Conservation (phyloP, 2,113 vertebrate species). For the Cyrtonyx montezumae region DNA sequence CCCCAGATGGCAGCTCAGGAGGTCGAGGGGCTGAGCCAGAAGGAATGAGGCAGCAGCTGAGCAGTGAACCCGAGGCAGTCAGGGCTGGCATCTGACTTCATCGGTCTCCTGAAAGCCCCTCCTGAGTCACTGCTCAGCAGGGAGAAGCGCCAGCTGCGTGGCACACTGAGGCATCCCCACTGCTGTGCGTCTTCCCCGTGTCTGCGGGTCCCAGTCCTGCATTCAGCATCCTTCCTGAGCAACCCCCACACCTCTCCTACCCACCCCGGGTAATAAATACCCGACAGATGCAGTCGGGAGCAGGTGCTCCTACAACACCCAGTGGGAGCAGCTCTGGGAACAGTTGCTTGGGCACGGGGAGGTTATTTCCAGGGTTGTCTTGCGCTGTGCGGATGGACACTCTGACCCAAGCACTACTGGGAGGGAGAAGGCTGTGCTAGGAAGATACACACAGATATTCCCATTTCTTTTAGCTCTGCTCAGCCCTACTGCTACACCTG, state of each 20-base stretch:
- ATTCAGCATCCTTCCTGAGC: slow-evolving; percentile 14
- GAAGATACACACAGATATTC: not conserved
- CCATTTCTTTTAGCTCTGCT: not conserved
- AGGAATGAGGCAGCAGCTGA: not conserved
- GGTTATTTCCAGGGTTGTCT: slow-evolving; percentile 64
- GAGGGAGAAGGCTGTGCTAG: not conserved
- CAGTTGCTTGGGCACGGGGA: slow-evolving; percentile 60
- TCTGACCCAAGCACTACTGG: not conserved
- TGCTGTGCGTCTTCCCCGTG: not conserved
- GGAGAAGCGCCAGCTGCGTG: not conserved
- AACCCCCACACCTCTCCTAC: not conserved
- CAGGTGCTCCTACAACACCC: not conserved
- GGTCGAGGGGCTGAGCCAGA: not conserved
- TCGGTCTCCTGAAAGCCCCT: not conserved
- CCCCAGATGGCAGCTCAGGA: accelerated
- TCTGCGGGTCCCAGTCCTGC: not conserved
- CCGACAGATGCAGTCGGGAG: slow-evolving; percentile 8
- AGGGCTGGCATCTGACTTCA: not conserved
- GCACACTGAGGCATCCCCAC: not conserved
- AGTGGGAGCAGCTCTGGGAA: slow-evolving; percentile 1
- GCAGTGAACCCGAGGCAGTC: accelerated
- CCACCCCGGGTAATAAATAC: slow-evolving; percentile 7
- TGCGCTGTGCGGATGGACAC: not conserved
- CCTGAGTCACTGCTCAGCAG: slow-evolving; percentile 4
- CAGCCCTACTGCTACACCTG: not conserved